phyloP scores from a whole-genome alignment of 37 sponge, comb jelly and placozoan genomes.

The Eunapius fragilis region DNA sequence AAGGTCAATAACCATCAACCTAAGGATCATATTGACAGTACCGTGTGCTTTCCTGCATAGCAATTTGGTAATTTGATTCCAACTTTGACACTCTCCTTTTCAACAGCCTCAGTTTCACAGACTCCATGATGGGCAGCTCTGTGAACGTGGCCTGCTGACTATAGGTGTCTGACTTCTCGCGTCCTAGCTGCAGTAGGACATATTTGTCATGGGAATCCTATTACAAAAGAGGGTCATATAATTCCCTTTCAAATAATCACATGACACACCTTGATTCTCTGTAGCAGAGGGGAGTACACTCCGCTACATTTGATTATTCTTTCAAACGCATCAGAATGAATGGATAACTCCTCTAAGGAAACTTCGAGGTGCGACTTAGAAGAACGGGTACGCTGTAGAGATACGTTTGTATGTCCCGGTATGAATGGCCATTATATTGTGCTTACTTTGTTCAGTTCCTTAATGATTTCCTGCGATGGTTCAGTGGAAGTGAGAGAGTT shows the following conservation, averaged over 20 bases:
- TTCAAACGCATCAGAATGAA: slow-evolving; percentile 26
- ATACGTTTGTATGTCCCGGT: background rate
- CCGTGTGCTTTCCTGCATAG: slow-evolving; percentile 18
- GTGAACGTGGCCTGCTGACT: background rate
- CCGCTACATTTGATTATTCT: slow-evolving; percentile 14
- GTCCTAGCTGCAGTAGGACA: background rate
- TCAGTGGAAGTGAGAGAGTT: slow-evolving; percentile 40
- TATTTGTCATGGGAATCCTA: background rate
- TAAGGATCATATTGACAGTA: background rate
- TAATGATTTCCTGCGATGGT: background rate
- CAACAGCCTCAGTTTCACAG: background rate
- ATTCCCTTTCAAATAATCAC: background rate
- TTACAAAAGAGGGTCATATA: background rate
- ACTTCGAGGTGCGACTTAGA: background rate
- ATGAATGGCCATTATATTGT: background rate
- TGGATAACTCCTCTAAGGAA: slow-evolving; percentile 36
- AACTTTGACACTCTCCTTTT: slow-evolving; percentile 15
- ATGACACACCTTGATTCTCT: slow-evolving; percentile 22
- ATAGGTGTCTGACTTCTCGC: background rate
- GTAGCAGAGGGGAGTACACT: slow-evolving; percentile 7
- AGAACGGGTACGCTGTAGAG: background rate
- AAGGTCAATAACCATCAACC: background rate
- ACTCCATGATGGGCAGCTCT: background rate
- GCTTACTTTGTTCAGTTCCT: slow-evolving; percentile 22
- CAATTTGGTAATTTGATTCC: slow-evolving; percentile 21